Percentiles rank a stretch among this genome's conserved stretches.
These are phyloP conservation scores for Lithobius niger DNA, from an alignment of 1,140 invertebrate species.

Conservation along the genomic window DNA sequence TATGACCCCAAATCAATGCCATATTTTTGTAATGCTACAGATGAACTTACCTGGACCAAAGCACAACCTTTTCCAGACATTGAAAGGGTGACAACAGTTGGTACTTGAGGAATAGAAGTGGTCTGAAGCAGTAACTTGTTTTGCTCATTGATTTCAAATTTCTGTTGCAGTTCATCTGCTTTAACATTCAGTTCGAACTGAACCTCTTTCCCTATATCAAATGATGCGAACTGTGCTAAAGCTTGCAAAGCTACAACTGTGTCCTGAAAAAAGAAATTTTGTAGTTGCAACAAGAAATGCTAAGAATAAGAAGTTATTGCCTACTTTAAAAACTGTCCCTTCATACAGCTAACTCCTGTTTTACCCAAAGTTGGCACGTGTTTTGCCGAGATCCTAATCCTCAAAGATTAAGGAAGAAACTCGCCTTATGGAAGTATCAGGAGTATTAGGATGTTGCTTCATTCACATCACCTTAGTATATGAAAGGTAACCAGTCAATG, in stretches of 20 bases:
- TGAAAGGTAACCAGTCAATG: too few relatives aligned
- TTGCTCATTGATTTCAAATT: slow-evolving; percentile 31
- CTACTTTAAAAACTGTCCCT: too few relatives aligned
- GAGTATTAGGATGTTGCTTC: too few relatives aligned
- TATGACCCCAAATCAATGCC: too few relatives aligned
- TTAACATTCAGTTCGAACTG: slow-evolving; percentile 32
- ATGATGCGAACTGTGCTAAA: slow-evolving; percentile 41
- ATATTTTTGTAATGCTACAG: slow-evolving; percentile 5
- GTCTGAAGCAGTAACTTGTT: slow-evolving; percentile 34
- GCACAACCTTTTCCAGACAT: slow-evolving; percentile 44
- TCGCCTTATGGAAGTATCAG: too few relatives aligned
- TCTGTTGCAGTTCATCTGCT: slow-evolving; percentile 24
- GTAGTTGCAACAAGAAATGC: too few relatives aligned
- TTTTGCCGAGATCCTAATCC: too few relatives aligned
- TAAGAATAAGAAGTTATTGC: too few relatives aligned
- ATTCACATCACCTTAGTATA: too few relatives aligned
- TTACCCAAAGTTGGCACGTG: too few relatives aligned
- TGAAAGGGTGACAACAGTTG: slow-evolving; percentile 34
- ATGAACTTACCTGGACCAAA: slow-evolving; percentile 37
- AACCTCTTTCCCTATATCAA: slow-evolving; percentile 26
- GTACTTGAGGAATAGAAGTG: slow-evolving; percentile 32
- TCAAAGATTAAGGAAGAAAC: too few relatives aligned
- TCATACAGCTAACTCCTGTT: too few relatives aligned
- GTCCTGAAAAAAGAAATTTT: slow-evolving; percentile 36
- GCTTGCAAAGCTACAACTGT: slow-evolving; percentile 51